Percentiles rank a stretch among this genome's conserved stretches.
phyloP scores from a whole-genome alignment of 2,888 invertebrate species.

The Clunio marinus region DNA sequence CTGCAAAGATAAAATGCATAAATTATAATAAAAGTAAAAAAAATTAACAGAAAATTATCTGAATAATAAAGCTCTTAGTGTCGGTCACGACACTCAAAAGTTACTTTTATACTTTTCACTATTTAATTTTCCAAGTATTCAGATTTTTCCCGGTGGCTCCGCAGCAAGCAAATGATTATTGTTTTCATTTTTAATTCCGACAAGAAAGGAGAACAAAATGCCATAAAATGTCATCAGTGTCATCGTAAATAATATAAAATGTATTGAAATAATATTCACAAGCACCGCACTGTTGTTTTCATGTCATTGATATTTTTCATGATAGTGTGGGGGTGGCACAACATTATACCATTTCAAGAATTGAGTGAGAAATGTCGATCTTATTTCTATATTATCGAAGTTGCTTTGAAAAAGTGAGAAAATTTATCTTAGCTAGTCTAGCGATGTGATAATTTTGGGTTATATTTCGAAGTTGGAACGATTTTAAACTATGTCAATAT shows the following conservation, averaged over 20 bases:
- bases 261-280: not conserved
- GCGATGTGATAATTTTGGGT: conserved; percentile 1
- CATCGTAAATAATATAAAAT: not conserved
- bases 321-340: conserved; percentile 7
- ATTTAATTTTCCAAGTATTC: too few relatives aligned
- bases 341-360: not conserved
- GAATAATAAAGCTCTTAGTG: too few relatives aligned
- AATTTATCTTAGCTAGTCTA: too few relatives aligned
- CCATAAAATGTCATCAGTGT: not conserved
- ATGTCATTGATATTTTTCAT: not conserved
- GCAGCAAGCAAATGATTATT: not conserved
- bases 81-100: too few relatives aligned
- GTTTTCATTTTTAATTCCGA: not conserved
- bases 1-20: too few relatives aligned
- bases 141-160: too few relatives aligned
- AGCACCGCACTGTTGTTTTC: conserved; percentile 7
- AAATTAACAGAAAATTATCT: too few relatives aligned
- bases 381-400: not conserved
- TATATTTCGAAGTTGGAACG: not conserved
- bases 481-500: too few relatives aligned
- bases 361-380: conserved; percentile 3
- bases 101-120: too few relatives aligned
- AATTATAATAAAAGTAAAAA: too few relatives aligned
- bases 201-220: not conserved
- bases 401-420: too few relatives aligned